A percentile compares a stretch with the other conserved stretches of the same genome.
Conservation (phyloP, 2,888 invertebrate species). For the Neoaliturus tenellus region DNA sequence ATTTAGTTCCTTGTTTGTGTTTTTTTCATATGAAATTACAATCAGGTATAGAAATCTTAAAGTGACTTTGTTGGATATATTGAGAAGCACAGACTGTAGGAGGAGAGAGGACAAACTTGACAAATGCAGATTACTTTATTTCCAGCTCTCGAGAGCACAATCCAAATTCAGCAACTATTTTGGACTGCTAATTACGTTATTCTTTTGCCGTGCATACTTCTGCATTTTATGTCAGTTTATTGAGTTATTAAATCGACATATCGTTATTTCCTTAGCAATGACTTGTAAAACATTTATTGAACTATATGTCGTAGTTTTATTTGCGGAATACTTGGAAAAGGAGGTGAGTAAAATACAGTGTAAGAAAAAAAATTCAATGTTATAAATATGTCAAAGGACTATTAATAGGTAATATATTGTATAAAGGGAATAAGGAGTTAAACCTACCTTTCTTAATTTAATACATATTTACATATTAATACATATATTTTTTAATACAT, state of each 20-base stretch:
- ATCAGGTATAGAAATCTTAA: neutral
- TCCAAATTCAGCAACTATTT: constrained; percentile 7
- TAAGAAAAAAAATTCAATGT: too few relatives aligned
- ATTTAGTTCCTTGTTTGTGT: neutral
- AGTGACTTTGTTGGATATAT: neutral
- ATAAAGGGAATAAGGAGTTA: too few relatives aligned
- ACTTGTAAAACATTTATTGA: neutral
- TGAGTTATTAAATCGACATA: neutral
- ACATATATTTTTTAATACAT: too few relatives aligned
- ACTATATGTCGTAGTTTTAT: neutral
- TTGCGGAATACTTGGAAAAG: neutral
- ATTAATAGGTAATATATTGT: too few relatives aligned
- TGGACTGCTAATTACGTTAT: neutral
- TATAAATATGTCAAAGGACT: too few relatives aligned
- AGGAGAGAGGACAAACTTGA: neutral
- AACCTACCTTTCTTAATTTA: too few relatives aligned
- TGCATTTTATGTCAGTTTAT: neutral
- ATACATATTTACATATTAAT: too few relatives aligned
- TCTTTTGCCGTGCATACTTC: neutral
- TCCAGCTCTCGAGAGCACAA: neutral
- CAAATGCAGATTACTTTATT: neutral
- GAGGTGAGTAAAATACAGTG: neutral
- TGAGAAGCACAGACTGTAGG: neutral
- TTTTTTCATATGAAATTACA: constrained; percentile 14
- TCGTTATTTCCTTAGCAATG: neutral